Evolutionary conservation across 2,113 vertebrate species (phyloP).

Genomic region (Gasterosteus aculeatus): DNA sequence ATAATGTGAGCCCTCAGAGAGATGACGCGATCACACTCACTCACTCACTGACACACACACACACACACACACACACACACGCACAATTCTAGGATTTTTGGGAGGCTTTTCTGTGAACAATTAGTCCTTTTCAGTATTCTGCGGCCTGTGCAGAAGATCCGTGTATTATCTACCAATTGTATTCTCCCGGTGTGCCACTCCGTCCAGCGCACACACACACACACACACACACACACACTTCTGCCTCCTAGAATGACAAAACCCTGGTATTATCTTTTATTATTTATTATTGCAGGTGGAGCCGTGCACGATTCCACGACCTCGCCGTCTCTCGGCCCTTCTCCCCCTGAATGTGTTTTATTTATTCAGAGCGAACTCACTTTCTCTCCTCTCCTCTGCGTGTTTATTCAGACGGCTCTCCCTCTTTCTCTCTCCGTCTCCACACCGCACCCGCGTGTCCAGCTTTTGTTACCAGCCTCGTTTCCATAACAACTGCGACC

Average conservation of each 20-base stretch:
- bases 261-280: constrained; percentile 63
- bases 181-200: constrained; percentile 52
- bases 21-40: constrained; percentile 56
- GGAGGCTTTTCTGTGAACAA: constrained; percentile 56
- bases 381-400: constrained; percentile 49
- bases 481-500: constrained; percentile 86
- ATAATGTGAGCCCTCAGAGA: constrained; percentile 70
- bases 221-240: constrained; percentile 21
- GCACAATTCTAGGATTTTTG: constrained; percentile 61
- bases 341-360: constrained; percentile 60
- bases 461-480: constrained; percentile 81
- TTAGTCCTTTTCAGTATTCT: constrained; percentile 70
- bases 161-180: constrained; percentile 62
- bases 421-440: constrained; percentile 40
- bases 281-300: constrained; percentile 75
- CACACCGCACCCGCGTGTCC: constrained; percentile 52
- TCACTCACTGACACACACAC: constrained; percentile 33
- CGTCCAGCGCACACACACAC: constrained; percentile 10
- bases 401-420: constrained; percentile 70
- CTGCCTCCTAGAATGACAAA: constrained; percentile 59
- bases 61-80: constrained; percentile 18
- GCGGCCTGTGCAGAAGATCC: constrained; percentile 50
- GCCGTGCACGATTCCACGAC: constrained; percentile 61
- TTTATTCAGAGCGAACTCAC: constrained; percentile 65
- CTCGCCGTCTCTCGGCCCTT: constrained; percentile 38